Conservation (phyloP, 2,888 invertebrate genomes). For the Caenorhabditis afra region DNA sequence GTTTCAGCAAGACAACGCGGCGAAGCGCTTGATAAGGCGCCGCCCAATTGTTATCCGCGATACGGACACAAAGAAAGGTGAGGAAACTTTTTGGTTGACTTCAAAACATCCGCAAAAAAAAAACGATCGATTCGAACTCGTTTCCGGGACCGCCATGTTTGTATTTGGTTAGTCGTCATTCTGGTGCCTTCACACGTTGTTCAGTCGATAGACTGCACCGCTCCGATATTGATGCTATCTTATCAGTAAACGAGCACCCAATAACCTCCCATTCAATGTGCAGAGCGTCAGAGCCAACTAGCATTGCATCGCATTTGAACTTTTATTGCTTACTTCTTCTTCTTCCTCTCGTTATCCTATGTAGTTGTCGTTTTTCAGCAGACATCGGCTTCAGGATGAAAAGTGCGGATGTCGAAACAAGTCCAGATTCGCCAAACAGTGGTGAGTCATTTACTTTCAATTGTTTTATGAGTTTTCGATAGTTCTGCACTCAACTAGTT, state of each 20-base stretch:
- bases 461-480: constrained; percentile 1
- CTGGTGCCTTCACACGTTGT: background rate
- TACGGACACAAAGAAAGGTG: constrained; percentile 51
- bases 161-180: no score
- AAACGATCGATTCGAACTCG: background rate
- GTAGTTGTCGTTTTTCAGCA: constrained; percentile 44
- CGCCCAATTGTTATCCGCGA: constrained; percentile 52
- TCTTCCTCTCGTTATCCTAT: no score
- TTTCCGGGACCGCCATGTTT: no score
- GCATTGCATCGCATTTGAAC: constrained; percentile 23
- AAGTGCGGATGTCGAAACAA: constrained; percentile 26
- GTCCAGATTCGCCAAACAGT: constrained; percentile 44
- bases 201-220: constrained; percentile 10
- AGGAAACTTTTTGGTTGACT: background rate
- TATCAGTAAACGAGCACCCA: constrained; percentile 44
- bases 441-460: constrained; percentile 34
- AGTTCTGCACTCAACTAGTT: constrained; percentile 21
- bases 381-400: constrained; percentile 52
- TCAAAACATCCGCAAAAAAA: no score
- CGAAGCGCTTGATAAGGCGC: constrained; percentile 53
- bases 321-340: constrained; percentile 28
- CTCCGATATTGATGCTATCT: constrained; percentile 34
- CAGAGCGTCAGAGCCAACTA: constrained; percentile 22
- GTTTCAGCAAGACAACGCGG: constrained; percentile 57
- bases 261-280: constrained; percentile 51